Evolutionary conservation across 2,113 vertebrate genomes (phyloP).

Genomic region (Coptodon bakossiorum): DNA sequence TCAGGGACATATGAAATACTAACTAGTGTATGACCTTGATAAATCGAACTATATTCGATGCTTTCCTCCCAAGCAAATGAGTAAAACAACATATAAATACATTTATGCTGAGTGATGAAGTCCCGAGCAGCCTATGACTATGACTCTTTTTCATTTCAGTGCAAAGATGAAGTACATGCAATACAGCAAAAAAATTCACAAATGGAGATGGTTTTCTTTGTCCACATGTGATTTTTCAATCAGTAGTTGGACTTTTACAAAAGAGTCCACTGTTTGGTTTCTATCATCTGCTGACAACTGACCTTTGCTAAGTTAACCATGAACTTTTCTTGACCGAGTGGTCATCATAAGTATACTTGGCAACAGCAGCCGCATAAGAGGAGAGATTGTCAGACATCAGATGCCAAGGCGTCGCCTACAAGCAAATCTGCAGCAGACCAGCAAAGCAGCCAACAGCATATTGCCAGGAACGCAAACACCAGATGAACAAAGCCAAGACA

Average conservation of each 20-base stretch:
- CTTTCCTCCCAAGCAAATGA: not conserved
- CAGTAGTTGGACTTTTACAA: not conserved
- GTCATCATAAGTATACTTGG: not conserved
- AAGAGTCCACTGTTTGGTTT: not conserved
- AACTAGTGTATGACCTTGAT: not conserved
- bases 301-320: not conserved
- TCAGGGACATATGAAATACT: not conserved
- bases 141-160: not conserved
- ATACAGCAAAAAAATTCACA: not conserved
- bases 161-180: not conserved
- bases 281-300: not conserved
- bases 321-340: not conserved
- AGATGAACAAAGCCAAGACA: conserved; percentile 13
- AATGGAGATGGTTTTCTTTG: not conserved
- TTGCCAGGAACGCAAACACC: not conserved
- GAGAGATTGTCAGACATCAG: not conserved
- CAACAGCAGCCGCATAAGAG: not conserved
- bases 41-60: not conserved
- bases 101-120: not conserved
- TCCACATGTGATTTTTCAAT: not conserved
- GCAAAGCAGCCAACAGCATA: not conserved
- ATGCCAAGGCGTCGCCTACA: conserved; percentile 26
- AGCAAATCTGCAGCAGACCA: conserved; percentile 5
- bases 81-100: not conserved
- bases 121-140: not conserved